phyloP scores from a whole-genome alignment of 1,140 invertebrate genomes.

The Drosophila repletoides region DNA sequence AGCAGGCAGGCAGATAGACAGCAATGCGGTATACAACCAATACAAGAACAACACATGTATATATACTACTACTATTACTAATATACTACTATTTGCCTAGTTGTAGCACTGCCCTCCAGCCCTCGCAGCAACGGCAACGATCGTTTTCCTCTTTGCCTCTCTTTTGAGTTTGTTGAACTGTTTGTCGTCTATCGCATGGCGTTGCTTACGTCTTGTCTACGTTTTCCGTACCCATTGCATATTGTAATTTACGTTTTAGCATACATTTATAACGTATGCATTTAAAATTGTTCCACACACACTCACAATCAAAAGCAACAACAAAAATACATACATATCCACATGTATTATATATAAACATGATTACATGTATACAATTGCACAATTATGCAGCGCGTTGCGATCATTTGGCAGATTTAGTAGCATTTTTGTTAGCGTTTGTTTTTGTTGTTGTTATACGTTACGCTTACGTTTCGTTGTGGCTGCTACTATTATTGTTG shows the following conservation, averaged over 20 bases:
- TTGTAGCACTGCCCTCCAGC: constrained; percentile 6
- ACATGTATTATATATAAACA: constrained; percentile 18
- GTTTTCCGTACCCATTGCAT: constrained; percentile 49
- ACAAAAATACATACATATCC: constrained; percentile 34
- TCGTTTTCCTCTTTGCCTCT: constrained; percentile 25
- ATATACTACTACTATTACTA: constrained; percentile 13
- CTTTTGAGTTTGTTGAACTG: constrained; percentile 56
- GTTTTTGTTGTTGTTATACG: constrained; percentile 14
- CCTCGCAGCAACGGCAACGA: background rate
- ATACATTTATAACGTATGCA: constrained; percentile 50
- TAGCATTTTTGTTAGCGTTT: constrained; percentile 25
- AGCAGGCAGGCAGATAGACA: constrained; percentile 6
- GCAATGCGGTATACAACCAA: constrained; percentile 33
- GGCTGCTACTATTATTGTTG: no score
- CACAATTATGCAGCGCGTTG: constrained; percentile 72
- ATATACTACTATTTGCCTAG: constrained; percentile 11
- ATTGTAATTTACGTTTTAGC: constrained; percentile 64
- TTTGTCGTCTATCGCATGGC: constrained; percentile 27
- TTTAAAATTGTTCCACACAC: constrained; percentile 42
- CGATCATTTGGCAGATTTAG: constrained; percentile 52
- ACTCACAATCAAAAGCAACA: constrained; percentile 37
- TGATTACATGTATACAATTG: constrained; percentile 54
- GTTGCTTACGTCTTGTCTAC: constrained; percentile 22
- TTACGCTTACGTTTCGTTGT: constrained; percentile 12
- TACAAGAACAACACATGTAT: constrained; percentile 8